Evolutionary conservation across 1,140 invertebrate species (phyloP).

Genomic region (Onthophagus taurus): DNA sequence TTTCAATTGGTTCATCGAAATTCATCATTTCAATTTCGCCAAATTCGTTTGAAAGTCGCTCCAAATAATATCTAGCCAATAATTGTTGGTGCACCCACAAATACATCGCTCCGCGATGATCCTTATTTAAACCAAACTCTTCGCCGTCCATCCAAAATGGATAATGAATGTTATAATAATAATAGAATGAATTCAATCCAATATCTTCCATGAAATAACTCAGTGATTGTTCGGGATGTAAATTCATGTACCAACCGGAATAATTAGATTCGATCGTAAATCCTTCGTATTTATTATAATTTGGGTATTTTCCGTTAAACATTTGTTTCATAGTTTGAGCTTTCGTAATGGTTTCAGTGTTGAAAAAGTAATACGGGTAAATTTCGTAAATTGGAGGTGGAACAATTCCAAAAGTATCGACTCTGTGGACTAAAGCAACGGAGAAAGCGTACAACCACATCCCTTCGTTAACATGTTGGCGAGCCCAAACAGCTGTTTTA

Average conservation of each 20-base stretch:
- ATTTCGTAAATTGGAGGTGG: conserved; percentile 58
- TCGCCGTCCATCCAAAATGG: conserved; percentile 51
- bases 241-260: conserved; percentile 17
- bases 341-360: conserved; percentile 47
- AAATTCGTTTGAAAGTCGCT: conserved; percentile 53
- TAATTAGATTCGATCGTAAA: conserved; percentile 1
- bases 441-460: conserved; percentile 54
- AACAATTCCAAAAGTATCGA: conserved; percentile 48
- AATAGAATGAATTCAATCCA: conserved; percentile 45
- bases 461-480: conserved; percentile 50
- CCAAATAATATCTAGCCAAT: conserved; percentile 54
- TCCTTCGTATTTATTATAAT: neutral
- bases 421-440: conserved; percentile 49
- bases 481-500: conserved; percentile 52
- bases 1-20: neutral
- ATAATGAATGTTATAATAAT: conserved; percentile 41
- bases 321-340: conserved; percentile 47
- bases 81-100: conserved; percentile 49
- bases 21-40: conserved; percentile 47
- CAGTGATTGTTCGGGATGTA: conserved; percentile 44
- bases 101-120: conserved; percentile 46
- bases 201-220: conserved; percentile 66
- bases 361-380: conserved; percentile 55
- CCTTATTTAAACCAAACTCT: conserved; percentile 40
- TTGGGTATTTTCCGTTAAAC: conserved; percentile 31